These are phyloP conservation scores for Anoplopoma fimbria DNA, from an alignment of 2,113 vertebrate species.

Conservation along the genomic window DNA sequence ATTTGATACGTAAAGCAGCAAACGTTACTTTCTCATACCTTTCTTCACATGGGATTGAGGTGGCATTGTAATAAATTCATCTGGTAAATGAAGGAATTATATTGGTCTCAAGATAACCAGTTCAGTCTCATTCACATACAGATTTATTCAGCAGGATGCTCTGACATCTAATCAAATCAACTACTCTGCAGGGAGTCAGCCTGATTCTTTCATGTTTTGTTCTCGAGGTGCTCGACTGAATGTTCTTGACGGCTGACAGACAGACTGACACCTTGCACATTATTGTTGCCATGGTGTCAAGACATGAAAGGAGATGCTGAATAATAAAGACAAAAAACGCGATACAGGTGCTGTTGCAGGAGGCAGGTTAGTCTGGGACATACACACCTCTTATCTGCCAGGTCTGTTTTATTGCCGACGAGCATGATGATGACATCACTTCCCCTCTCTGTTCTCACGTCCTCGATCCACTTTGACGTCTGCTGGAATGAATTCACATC, in stretches of 20 bases:
- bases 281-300: constrained; percentile 11
- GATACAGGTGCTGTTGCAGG: not conserved
- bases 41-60: not conserved
- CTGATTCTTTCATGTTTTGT: constrained; percentile 6
- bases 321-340: not conserved
- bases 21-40: constrained; percentile 4
- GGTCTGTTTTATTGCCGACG: constrained; percentile 94
- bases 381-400: constrained; percentile 91
- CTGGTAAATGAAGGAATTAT: not conserved
- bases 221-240: not conserved
- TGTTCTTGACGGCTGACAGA: not conserved
- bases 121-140: constrained; percentile 36
- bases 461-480: constrained; percentile 95
- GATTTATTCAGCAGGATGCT: constrained; percentile 14
- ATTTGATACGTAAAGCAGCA: not conserved
- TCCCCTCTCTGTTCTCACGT: constrained; percentile 93
- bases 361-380: not conserved
- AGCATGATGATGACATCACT: constrained; percentile 96
- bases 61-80: constrained; percentile 5
- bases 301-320: constrained; percentile 11
- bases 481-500: constrained; percentile 95
- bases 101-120: not conserved
- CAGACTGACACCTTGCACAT: constrained; percentile 6
- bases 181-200: constrained; percentile 16
- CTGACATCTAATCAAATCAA: constrained; percentile 24